A percentile compares a stretch with the other conserved stretches of the same genome.
Conservation (phyloP, 2,113 vertebrate species). For the Catharus bicknelli region DNA sequence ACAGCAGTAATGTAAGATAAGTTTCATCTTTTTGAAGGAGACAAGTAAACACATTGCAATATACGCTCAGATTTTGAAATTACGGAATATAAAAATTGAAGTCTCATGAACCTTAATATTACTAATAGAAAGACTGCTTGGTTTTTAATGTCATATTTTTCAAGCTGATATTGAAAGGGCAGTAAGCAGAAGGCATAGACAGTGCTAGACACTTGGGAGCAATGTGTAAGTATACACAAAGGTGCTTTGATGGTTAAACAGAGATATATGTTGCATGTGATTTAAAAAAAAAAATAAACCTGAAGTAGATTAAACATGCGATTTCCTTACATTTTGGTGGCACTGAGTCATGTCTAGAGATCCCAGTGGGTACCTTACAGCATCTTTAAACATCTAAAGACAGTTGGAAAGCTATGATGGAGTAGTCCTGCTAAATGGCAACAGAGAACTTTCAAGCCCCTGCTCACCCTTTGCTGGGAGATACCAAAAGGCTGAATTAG, state of each 20-base stretch:
- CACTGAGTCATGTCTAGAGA: background rate
- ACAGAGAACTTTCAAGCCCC: background rate
- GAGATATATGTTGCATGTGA: background rate
- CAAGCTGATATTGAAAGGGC: background rate
- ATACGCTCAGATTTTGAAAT: background rate
- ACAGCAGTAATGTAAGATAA: background rate
- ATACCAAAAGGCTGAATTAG: background rate
- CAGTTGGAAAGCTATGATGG: background rate
- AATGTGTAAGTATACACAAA: background rate
- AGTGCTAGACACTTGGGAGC: background rate
- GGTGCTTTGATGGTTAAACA: background rate
- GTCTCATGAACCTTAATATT: background rate
- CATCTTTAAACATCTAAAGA: background rate
- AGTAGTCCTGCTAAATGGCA: background rate
- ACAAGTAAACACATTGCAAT: background rate
- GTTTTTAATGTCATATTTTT: background rate
- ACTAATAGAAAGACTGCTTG: background rate
- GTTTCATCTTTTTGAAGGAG: conserved; percentile 13
- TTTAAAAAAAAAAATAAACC: background rate
- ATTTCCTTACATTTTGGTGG: background rate
- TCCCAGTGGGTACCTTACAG: background rate
- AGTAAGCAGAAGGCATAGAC: background rate
- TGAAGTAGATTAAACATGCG: background rate
- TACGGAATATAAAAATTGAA: background rate
- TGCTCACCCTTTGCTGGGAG: background rate